Evolutionary conservation across 2,113 vertebrate genomes (phyloP).

Genomic region (Elaphurus davidianus): DNA sequence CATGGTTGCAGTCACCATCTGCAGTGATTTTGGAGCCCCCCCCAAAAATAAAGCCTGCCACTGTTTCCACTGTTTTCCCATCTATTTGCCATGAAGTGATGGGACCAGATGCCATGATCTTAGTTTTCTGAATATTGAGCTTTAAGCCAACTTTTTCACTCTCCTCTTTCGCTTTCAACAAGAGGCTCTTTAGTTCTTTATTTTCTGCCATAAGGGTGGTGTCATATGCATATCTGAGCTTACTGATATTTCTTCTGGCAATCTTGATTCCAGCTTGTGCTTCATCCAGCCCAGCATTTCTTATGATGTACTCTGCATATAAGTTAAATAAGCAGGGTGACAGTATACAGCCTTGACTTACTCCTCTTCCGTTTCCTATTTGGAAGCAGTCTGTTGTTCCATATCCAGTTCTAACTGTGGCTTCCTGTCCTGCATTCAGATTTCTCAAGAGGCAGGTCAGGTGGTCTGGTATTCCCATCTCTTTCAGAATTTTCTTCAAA

Average conservation of each 20-base stretch:
- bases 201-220: not conserved
- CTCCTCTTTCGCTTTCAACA: not conserved
- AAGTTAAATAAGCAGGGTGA: not conserved
- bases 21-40: not conserved
- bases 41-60: not conserved
- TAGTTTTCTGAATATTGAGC: not conserved
- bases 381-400: not conserved
- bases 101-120: not conserved
- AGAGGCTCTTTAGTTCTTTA: not conserved
- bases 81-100: not conserved
- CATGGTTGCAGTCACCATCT: not conserved
- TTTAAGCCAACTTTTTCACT: not conserved
- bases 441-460: not conserved
- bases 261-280: not conserved
- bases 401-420: not conserved
- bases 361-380: not conserved
- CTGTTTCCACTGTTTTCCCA: not conserved
- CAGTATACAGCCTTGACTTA: not conserved
- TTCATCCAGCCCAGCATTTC: rapidly evolving
- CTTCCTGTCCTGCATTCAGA: not conserved
- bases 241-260: rapidly evolving
- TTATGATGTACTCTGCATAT: not conserved
- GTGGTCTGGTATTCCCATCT: not conserved
- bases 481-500: not conserved
- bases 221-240: not conserved